Conservation (phyloP, 2,113 vertebrate genomes). For the Sakesphorus luctuosus region DNA sequence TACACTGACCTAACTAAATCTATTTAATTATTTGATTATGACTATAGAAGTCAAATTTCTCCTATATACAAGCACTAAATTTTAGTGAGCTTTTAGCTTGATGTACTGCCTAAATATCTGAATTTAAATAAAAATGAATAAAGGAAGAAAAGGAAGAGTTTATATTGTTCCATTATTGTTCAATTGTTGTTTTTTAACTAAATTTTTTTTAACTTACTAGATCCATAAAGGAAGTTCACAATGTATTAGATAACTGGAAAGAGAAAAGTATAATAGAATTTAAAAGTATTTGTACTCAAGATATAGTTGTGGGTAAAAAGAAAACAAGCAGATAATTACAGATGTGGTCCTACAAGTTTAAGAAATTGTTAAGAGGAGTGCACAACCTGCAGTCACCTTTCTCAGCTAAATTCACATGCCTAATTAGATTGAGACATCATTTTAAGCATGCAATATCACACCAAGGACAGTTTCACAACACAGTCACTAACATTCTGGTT, state of each 20-base stretch:
- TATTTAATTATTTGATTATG: constrained; percentile 22
- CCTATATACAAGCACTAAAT: not conserved
- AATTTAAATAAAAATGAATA: not conserved
- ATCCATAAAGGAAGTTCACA: not conserved
- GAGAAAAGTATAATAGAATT: not conserved
- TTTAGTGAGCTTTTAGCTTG: constrained; percentile 13
- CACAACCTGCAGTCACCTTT: not conserved
- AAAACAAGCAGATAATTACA: not conserved
- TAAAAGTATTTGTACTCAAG: not conserved
- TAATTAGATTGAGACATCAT: constrained; percentile 9
- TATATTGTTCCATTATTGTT: not conserved
- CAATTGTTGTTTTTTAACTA: not conserved
- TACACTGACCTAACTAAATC: constrained; percentile 3
- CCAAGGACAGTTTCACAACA: not conserved
- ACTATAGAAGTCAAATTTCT: constrained; percentile 2
- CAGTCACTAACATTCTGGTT: not conserved
- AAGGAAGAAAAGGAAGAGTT: not conserved
- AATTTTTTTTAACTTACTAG: not conserved
- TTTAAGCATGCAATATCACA: not conserved
- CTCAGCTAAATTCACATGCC: constrained; percentile 4
- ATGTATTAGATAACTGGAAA: not conserved
- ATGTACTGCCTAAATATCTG: not conserved
- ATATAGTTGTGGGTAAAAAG: not conserved
- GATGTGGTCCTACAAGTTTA: not conserved
- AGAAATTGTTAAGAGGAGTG: not conserved